Base-by-base conservation (phyloP, 2,797 vertebrate species). In the Xenentodon cancila region DNA sequence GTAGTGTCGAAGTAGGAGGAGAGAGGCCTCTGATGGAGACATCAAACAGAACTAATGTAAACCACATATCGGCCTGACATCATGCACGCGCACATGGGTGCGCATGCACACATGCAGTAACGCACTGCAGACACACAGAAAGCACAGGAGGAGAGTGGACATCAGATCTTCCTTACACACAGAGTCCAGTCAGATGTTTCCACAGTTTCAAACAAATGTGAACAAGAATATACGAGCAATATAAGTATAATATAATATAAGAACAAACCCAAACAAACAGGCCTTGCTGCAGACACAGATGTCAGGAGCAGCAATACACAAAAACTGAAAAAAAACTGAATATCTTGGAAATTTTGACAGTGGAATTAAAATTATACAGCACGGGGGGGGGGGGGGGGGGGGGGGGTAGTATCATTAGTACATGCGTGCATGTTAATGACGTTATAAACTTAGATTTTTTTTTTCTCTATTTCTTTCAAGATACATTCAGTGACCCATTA, bases 31-130 rank as follows among this genome's bases (percentile, higher is more conserved):
- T 73, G 87, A 92, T 90, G 86, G 80, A 90, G 84, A 90, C 89
- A 90, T 92, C 89, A 92, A 92, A 91, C 84, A 90, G 59, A 46
- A 71, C 85, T 90, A 90, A 90, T 88, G 81, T 86, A 82, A 91
- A 90, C 83, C 88, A 88, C 84, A 89, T 85, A 88, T 79, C 51
- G 16, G 67, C 59, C 63, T 68, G 70, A 84, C 80, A 79, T 84
- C 71, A 62, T 47, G 18, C 45, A 43, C 69, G 62, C n/a, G 48
- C 27, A 40, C 21, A 21, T 13, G 49, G 15, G 17, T 15, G 19
- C 22, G 20, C 21, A 50, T 34, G 27, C 48, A 47, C 30, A 5
- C 51, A 18, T 11, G 32, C 19, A 44, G 53, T 45, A 66, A 44
- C 34, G 18, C 17, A 12, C 37, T 21, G 40, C 53, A 47, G 42